Base-by-base conservation (phyloP, 2,113 vertebrate genomes). In the Paradisaea rubra region DNA sequence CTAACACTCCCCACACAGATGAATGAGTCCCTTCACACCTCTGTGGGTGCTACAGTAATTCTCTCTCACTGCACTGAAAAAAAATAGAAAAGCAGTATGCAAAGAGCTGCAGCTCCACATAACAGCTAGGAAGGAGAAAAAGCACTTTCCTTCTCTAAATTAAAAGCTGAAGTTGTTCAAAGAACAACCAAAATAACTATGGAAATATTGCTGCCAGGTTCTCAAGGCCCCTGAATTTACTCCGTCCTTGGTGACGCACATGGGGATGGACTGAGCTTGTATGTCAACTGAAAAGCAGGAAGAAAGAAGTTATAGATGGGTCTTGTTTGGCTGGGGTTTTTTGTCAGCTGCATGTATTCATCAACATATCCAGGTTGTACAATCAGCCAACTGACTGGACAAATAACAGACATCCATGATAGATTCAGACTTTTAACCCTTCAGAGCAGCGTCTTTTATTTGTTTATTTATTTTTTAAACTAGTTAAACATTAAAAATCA, bases 11-110 rank as follows among this genome's bases (percentile, higher is more conserved):
- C 93, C 95, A 86, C 96, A 93, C 86, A 90, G 92, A 95, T 88
- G 91, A 96, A 89, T 81, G 90, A 96, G 91, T 86, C 72, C 89
- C 95, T 95, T 95, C 88, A 96, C 95, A 97, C 95, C 94, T 95
- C 96, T 68, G 63, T 68, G 94, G 76, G 94, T 93, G 95, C 94
- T 86, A 94, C 82, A 86, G 91, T 77, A 94, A 96, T 94, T 91
- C 91, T 87, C 82, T 77, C 88, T 83, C 7, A 4, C 79, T 91
- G 94, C 79, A 60, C 68, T 50, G 64, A 76, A 71, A 83, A 89
- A 89, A 93, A 68, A 7, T 1, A 73, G 74, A 80, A 77, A 82
- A 93, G 79, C 89, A 83, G 64, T 56, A 82, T 31, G 63, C 52
- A 73, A 66, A 78, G 64, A 91, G 79, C 74, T 41, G 79, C 10